Base-by-base conservation (phyloP, 2,888 invertebrate species). In the Papilio gigon region DNA sequence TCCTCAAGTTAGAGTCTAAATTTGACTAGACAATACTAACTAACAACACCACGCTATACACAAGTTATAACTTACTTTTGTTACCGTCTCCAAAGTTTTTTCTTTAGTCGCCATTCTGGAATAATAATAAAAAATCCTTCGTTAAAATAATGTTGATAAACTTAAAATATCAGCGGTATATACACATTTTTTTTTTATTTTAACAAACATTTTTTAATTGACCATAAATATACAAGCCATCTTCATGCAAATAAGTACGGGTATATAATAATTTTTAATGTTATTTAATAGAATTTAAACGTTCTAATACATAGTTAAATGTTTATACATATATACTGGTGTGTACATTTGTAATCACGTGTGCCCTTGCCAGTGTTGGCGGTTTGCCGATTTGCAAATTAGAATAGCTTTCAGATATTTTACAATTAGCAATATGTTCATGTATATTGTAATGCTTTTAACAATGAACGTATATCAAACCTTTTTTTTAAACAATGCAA, bases 41-140 rank as follows among this genome's bases (percentile, higher is more conserved):
- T 9, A 35, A 35, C 6, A 35, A 35, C 33, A 9, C 33, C 1
- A 35, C 1, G 11, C 6, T 35, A 35, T 35, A 3, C 11, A 9
- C 33, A 35, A 35, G 11, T 35, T 35, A n/a, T n/a, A 14, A 79
- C 90, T 87, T 74, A 92, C 91, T 86, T 83, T 90, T 42, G 89
- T 80, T 82, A 89, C 88, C 22, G 85, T 84, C 66, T 79, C 84
- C 42, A 84, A 81, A n/a, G 86, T 81, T 72, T 86, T 86, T 65
- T 79, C 79, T 74, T 80, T 86, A 50, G 88, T 79, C 76, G 89
- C 84, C 89, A 89, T 89, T 81, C 89, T 89, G 87, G 33, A 70
- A 66, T 27, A 12, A 64, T 20, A 44, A 35, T 20, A 11, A 30
- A 44, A 50, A 25, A 27, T 11, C 22, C 20, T 44, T 47, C 11